These are phyloP conservation scores for Platyscelio sp. DNA, from an alignment of 2,888 invertebrate species.

Conservation along the genomic window DNA sequence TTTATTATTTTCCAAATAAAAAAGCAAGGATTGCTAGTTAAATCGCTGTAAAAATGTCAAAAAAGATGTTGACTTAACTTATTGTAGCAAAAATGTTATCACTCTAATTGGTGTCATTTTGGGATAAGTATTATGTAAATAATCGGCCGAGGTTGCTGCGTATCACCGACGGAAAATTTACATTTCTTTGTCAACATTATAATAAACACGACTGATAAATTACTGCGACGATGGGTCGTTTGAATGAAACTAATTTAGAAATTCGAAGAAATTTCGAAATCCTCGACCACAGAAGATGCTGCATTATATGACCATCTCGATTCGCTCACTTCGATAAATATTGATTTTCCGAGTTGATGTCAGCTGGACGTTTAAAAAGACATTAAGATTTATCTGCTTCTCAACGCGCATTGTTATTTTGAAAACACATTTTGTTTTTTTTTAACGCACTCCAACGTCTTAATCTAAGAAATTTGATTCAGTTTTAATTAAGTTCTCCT, in stretches of 20 bases:
- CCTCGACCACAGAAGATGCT: background rate
- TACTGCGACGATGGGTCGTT: slow-evolving; percentile 33
- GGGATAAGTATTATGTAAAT: slow-evolving; percentile 42
- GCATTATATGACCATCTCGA: background rate
- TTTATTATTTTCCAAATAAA: too few species aligned
- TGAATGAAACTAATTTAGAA: background rate
- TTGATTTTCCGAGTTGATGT: background rate
- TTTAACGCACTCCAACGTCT: too few species aligned
- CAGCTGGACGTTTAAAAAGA: background rate
- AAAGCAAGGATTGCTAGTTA: too few species aligned
- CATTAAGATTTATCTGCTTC: too few species aligned
- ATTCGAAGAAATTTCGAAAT: background rate
- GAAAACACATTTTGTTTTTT: too few species aligned
- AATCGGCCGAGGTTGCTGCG: slow-evolving; percentile 11
- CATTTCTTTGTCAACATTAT: slow-evolving; percentile 29
- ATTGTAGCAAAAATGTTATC: slow-evolving; percentile 23
- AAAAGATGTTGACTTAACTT: too few species aligned
- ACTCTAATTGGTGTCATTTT: slow-evolving; percentile 31
- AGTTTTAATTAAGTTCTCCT: too few species aligned
- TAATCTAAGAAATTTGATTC: too few species aligned
- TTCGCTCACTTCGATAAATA: slow-evolving; percentile 22
- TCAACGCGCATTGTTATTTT: too few species aligned
- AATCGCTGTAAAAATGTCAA: too few species aligned
- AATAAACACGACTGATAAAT: slow-evolving; percentile 34
- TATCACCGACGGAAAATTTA: slow-evolving; percentile 30